Conservation (phyloP, 2,888 invertebrate genomes). For the Yponomeuta plumbellus region DNA sequence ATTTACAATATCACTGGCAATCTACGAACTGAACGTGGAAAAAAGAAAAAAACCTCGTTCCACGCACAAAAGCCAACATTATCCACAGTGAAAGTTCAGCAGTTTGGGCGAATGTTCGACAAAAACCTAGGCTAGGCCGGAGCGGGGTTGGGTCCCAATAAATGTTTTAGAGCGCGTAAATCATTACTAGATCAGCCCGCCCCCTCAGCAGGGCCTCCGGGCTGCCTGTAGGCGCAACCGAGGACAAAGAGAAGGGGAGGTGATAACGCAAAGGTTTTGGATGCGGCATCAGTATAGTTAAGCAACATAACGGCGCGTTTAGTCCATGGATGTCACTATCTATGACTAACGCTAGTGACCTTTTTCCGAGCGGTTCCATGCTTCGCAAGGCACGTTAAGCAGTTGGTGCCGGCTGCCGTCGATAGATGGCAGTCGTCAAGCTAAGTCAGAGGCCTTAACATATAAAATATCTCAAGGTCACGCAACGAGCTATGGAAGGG, state of each 20-base stretch:
- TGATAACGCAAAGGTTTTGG: neutral
- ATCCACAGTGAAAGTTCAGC: conserved; percentile 4
- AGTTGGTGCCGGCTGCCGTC: too few species aligned
- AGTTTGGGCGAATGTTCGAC: neutral
- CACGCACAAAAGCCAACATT: neutral
- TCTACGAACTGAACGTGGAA: neutral
- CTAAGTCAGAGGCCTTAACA: too few species aligned
- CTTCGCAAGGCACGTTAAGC: too few species aligned
- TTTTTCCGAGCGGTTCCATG: too few species aligned
- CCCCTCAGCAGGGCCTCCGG: conserved; percentile 23
- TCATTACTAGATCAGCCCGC: conserved; percentile 48
- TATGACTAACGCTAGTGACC: too few species aligned
- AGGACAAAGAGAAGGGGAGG: neutral
- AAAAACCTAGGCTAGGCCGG: conserved; percentile 6
- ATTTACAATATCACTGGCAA: neutral
- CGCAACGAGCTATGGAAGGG: too few species aligned
- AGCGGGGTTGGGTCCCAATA: conserved; percentile 39
- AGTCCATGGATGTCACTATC: too few species aligned
- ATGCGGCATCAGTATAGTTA: too few species aligned
- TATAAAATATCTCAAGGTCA: too few species aligned
- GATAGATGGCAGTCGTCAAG: too few species aligned
- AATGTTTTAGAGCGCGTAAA: conserved; percentile 64
- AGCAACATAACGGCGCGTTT: too few species aligned
- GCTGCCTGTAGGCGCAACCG: conserved; percentile 8
- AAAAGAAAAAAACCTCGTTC: neutral